Base-by-base conservation (phyloP, 2,113 vertebrate genomes). In the Xenopus tropicalis region DNA sequence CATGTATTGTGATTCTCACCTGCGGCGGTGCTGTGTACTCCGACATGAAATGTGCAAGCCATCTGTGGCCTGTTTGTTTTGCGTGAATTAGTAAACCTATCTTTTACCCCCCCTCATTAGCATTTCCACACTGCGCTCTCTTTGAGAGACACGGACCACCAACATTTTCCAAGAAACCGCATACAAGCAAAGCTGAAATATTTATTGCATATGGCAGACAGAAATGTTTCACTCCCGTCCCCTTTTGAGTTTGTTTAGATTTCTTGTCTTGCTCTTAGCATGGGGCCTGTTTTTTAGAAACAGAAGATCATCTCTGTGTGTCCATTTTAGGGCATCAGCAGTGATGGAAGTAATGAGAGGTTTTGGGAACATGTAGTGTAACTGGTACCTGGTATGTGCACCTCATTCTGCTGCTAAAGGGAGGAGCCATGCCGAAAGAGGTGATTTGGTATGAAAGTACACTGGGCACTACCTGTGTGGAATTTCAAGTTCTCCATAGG, bases 11-110 rank as follows among this genome's bases (percentile, higher is more conserved):
- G 6, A 37, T 37, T 37, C 11, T 25, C 23, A 52, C 69, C 43
- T 57, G 24, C 61, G 20, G 22, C 44, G 17, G 22, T 59, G n/a
- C 64, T 68, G 43, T 42, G 21, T 61, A 57, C 20, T 57, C 54
- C 83, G 25, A 64, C 61, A 48, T 78, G 61, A 81, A 87, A 86
- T 85, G 72, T 87, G 73, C 73, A 73, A 69, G 54, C 80, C 83
- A 87, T 83, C 81, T 87, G 82, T 81, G 78, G 78, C 46, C 80
- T 67, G 76, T 70, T 74, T 84, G 81, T 76, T 42, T 82, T 77
- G 44, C 78, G 77, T 24, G 51, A 21, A 70, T 51, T 57, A 48
- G 69, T 64, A 77, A 78, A 62, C 58, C 80, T 80, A 76, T 82
- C 77, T 70, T 74, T 74, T 62, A 68, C 72, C 20, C 21, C n/a